Percentiles rank a stretch among this genome's conserved stretches.
Conservation (phyloP, 2,888 invertebrate species). For the Rugalucina vietnamica region DNA sequence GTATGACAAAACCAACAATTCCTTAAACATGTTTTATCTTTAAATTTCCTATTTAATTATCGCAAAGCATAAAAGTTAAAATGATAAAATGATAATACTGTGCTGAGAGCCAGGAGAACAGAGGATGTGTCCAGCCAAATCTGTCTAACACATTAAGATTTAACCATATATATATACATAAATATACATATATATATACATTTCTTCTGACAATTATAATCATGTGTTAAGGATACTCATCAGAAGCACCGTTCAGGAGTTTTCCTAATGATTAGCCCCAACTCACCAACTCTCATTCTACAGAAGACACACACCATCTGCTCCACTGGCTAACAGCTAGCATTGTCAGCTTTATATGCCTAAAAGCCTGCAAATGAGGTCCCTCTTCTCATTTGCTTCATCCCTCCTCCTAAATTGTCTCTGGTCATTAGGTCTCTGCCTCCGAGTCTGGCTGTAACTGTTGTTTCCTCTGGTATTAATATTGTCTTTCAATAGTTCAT, state of each 20-base stretch:
- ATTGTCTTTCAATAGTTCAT: background rate
- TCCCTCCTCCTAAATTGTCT: background rate
- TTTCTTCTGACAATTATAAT: no score
- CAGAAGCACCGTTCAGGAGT: background rate
- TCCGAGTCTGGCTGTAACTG: background rate
- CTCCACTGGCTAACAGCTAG: background rate
- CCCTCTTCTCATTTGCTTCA: background rate
- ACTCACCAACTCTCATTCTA: background rate
- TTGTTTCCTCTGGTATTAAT: background rate
- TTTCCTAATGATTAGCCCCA: background rate
- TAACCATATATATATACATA: no score
- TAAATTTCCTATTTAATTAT: no score
- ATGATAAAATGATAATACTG: no score
- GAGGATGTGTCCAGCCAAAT: no score
- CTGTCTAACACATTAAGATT: no score
- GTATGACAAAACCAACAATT: no score
- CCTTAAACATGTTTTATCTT: no score
- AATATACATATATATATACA: no score
- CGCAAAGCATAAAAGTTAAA: no score
- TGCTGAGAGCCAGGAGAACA: no score
- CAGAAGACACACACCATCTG: background rate
- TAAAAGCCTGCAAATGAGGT: background rate
- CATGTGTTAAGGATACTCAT: background rate
- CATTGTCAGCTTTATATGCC: background rate
- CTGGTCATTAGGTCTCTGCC: background rate